These are phyloP conservation scores for Anoplolepis gracilipes DNA, from an alignment of 1,140 invertebrate species.

Conservation along the genomic window DNA sequence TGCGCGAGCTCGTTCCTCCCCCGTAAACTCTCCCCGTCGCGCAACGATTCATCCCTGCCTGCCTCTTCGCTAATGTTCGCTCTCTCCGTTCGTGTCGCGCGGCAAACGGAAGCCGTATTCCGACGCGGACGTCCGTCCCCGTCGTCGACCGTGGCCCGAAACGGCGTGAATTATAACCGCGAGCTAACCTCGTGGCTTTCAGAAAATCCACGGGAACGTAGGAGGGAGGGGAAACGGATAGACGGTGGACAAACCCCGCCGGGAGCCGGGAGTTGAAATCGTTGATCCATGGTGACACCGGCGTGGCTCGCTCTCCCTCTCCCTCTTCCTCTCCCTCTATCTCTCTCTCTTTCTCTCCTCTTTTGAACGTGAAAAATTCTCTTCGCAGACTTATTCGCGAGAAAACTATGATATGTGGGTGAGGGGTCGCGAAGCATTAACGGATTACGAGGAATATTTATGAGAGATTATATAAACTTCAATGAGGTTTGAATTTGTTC, in stretches of 20 bases:
- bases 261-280: constrained; percentile 44
- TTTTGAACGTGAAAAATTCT: constrained; percentile 37
- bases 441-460: constrained; percentile 48
- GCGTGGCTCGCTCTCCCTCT: not conserved
- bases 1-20: constrained; percentile 64
- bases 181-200: constrained; percentile 70
- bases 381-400: constrained; percentile 27
- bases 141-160: constrained; percentile 60
- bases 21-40: constrained; percentile 19
- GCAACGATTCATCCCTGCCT: constrained; percentile 34
- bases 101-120: constrained; percentile 68
- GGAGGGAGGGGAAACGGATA: constrained; percentile 18
- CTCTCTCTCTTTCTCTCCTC: not conserved
- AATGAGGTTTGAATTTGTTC: constrained; percentile 28
- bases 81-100: constrained; percentile 29
- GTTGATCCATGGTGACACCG: constrained; percentile 34
- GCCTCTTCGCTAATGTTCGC: constrained; percentile 47
- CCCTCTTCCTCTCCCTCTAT: too few relatives aligned
- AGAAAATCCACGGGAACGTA: constrained; percentile 65
- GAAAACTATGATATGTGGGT: constrained; percentile 32
- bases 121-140: constrained; percentile 68
- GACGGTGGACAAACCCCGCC: constrained; percentile 30
- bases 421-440: constrained; percentile 17
- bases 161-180: constrained; percentile 73
- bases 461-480: constrained; percentile 12